These are phyloP conservation scores for Delichon dasypus DNA, from an alignment of 2,797 vertebrate genomes.

Conservation along the genomic window DNA sequence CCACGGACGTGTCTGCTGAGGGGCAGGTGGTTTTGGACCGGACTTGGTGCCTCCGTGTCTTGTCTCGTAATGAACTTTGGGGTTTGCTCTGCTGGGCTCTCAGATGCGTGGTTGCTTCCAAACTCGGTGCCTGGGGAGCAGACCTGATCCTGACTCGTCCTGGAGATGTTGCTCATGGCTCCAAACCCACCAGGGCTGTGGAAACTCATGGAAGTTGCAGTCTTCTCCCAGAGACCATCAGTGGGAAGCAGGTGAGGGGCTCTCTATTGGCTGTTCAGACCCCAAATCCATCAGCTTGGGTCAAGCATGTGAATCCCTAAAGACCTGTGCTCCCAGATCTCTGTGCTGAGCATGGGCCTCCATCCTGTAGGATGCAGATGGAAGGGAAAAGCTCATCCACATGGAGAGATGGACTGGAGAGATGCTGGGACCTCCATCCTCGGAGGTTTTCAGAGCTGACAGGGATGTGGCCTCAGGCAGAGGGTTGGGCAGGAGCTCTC, in stretches of 20 bases:
- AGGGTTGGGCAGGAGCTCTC: not conserved
- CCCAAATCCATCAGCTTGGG: not conserved
- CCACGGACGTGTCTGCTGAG: not conserved
- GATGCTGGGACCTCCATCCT: not conserved
- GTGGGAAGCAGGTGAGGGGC: not conserved
- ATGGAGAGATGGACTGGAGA: not conserved
- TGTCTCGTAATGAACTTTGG: fast-evolving
- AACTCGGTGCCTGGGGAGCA: fast-evolving
- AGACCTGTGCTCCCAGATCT: not conserved
- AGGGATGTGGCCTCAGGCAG: not conserved
- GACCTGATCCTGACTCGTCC: fast-evolving
- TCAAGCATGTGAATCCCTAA: not conserved
- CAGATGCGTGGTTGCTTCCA: not conserved
- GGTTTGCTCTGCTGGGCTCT: not conserved
- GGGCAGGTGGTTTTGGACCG: not conserved
- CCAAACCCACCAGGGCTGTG: not conserved
- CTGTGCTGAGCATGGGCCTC: not conserved
- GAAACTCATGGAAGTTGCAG: not conserved
- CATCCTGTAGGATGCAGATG: not conserved
- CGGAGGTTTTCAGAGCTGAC: not conserved
- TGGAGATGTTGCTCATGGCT: not conserved
- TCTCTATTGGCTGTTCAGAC: not conserved
- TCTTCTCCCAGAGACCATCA: not conserved
- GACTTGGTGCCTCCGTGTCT: fast-evolving
- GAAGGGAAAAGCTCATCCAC: not conserved